Conservation (phyloP, 2,113 vertebrate genomes). For the Sturnus vulgaris region DNA sequence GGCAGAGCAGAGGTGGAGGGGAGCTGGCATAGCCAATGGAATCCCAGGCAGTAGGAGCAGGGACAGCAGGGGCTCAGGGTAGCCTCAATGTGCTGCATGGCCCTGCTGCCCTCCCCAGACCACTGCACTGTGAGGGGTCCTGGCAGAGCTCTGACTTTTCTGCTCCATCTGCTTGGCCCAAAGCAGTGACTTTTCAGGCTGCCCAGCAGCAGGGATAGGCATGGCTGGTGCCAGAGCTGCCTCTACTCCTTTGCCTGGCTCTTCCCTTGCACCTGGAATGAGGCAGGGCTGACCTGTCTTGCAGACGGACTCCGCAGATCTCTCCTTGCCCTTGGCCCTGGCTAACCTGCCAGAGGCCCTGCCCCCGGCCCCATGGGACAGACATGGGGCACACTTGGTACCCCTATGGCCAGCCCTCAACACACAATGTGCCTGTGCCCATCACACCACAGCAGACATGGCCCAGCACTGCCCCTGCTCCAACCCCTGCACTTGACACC, state of each 20-base stretch:
- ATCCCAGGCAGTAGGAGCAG: background rate
- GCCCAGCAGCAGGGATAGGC: background rate
- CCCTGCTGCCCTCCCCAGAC: background rate
- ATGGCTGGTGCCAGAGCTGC: background rate
- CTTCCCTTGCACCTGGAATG: too few species aligned
- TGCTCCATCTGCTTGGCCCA: background rate
- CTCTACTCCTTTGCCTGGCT: background rate
- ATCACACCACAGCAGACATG: background rate
- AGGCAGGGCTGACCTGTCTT: background rate
- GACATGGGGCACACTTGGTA: rapidly evolving
- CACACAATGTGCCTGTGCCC: rapidly evolving
- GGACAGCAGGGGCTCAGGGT: rapidly evolving
- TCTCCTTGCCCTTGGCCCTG: rapidly evolving
- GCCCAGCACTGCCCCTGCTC: background rate
- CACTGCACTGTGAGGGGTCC: background rate
- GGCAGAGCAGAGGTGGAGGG: background rate
- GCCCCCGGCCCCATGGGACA: background rate
- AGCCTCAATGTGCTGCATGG: background rate
- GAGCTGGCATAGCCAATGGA: background rate
- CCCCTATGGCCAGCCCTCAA: background rate
- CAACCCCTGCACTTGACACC: background rate
- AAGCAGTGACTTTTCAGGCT: background rate
- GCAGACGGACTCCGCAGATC: background rate
- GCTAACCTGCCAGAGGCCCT: background rate
- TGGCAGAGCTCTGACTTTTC: background rate